A percentile compares a stretch with the other conserved stretches of the same genome.
Conservation (phyloP, 2,113 vertebrate genomes). For the Procavia capensis region DNA sequence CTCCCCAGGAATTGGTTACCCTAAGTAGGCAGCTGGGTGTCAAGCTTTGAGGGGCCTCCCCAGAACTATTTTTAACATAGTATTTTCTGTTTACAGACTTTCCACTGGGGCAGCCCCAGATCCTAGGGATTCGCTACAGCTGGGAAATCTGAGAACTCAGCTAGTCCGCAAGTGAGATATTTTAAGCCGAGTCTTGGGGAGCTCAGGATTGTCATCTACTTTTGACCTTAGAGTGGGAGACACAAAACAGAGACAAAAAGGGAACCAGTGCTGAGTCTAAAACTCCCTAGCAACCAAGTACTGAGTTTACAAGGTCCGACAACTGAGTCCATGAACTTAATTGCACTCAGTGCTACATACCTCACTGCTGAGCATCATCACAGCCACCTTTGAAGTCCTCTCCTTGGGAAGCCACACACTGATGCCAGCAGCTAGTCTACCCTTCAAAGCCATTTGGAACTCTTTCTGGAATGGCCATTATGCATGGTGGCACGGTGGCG, state of each 20-base stretch:
- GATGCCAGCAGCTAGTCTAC: too few relatives aligned
- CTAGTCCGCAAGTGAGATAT: slow-evolving; percentile 79
- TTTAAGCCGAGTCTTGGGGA: slow-evolving; percentile 82
- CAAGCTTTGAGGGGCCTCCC: slow-evolving; percentile 54
- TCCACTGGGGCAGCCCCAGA: slow-evolving; percentile 81
- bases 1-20: neutral
- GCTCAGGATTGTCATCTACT: slow-evolving; percentile 21
- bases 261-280: neutral
- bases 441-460: too few relatives aligned
- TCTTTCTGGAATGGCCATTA: too few relatives aligned
- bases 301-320: too few relatives aligned
- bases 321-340: too few relatives aligned
- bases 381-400: too few relatives aligned
- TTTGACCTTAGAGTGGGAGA: neutral
- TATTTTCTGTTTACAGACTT: slow-evolving; percentile 86
- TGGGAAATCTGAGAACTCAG: slow-evolving; percentile 84
- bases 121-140: slow-evolving; percentile 74
- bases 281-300: neutral
- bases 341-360: too few relatives aligned
- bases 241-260: neutral
- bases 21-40: slow-evolving; percentile 11
- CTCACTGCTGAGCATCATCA: too few relatives aligned
- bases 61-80: slow-evolving; percentile 85
- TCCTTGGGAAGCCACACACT: too few relatives aligned
- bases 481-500: too few relatives aligned